Conservation (phyloP, 2,888 invertebrate genomes). For the Brenthis ino region DNA sequence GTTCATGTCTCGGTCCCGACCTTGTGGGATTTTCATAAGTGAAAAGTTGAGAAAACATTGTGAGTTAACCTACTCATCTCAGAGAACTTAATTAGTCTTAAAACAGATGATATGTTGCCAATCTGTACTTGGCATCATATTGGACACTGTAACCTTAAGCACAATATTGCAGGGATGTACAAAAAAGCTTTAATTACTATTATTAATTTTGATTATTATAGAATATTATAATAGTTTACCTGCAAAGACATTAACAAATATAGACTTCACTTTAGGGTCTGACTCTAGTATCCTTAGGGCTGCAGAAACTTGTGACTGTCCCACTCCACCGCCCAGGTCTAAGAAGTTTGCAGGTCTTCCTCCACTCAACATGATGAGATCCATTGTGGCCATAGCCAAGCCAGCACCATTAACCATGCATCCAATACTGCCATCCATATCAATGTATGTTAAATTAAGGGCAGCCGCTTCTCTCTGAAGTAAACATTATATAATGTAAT, state of each 20-base stretch:
- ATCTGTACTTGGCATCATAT: too few relatives aligned
- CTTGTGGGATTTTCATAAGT: too few relatives aligned
- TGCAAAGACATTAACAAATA: slow-evolving; percentile 99
- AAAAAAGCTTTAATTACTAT: too few relatives aligned
- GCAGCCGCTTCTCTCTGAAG: slow-evolving; percentile 91
- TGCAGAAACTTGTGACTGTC: slow-evolving; percentile 95
- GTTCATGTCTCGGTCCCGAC: too few relatives aligned
- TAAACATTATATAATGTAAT: neutral
- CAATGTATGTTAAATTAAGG: slow-evolving; percentile 96
- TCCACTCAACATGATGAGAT: slow-evolving; percentile 97
- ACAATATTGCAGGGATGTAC: too few relatives aligned
- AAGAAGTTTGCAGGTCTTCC: slow-evolving; percentile 99
- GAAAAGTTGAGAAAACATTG: too few relatives aligned
- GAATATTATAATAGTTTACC: slow-evolving; percentile 55
- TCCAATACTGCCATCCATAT: slow-evolving; percentile 98
- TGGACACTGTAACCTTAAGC: too few relatives aligned
- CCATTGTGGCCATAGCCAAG: slow-evolving; percentile 99
- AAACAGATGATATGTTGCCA: too few relatives aligned
- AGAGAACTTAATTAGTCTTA: too few relatives aligned
- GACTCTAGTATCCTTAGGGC: slow-evolving; percentile 95
- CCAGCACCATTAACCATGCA: slow-evolving; percentile 99
- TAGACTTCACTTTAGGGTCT: slow-evolving; percentile 94
- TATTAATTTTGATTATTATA: neutral
- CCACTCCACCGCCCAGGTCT: slow-evolving; percentile 98
- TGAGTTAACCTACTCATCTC: too few relatives aligned